Conservation (phyloP, 2,888 invertebrate genomes). For the Ceraclea dissimilis region DNA sequence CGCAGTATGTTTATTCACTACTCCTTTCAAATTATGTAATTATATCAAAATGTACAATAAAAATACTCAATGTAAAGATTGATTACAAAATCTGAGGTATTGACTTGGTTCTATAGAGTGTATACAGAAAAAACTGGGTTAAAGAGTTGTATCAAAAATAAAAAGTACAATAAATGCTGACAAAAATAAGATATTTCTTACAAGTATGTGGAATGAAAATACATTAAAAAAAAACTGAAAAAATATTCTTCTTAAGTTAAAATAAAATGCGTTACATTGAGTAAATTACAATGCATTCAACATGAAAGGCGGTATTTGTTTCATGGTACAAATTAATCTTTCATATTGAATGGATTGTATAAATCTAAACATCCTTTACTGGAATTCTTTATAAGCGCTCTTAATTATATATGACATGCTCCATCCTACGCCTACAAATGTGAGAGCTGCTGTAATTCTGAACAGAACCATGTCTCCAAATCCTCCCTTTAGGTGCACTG, state of each 20-base stretch:
- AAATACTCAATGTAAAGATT: too few species aligned
- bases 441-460: constrained; percentile 26
- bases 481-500: constrained; percentile 36
- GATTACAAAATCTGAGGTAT: too few species aligned
- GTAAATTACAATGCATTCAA: not conserved
- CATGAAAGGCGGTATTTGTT: too few species aligned
- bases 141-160: not conserved
- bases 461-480: constrained; percentile 32
- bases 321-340: not conserved
- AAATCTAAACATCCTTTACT: too few species aligned
- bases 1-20: not conserved
- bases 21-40: not conserved
- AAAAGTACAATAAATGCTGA: not conserved
- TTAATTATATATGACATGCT: not conserved
- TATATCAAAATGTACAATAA: too few species aligned
- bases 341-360: not conserved
- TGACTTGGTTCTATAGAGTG: too few species aligned
- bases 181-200: not conserved
- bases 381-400: not conserved
- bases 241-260: not conserved
- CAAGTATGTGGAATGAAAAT: not conserved
- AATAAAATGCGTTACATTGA: not conserved
- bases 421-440: not conserved
- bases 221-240: not conserved
- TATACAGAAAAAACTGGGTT: not conserved